Evolutionary conservation across 2,113 vertebrate species (phyloP).

Genomic region (Podarcis raffonei): DNA sequence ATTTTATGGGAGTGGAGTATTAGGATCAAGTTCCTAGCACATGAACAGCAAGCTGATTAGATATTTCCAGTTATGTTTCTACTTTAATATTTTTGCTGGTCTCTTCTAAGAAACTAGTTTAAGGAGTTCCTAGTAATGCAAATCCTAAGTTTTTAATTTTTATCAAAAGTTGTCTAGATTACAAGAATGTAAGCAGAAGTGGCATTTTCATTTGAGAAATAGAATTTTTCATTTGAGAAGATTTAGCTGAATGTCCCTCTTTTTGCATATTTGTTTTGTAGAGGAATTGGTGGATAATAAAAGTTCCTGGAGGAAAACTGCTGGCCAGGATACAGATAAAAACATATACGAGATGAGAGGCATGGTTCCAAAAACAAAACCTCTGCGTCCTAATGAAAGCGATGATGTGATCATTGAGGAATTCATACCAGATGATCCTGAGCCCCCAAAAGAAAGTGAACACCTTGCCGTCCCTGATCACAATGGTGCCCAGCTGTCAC

Average conservation of each 20-base stretch:
- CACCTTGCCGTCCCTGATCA: not conserved
- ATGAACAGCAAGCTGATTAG: not conserved
- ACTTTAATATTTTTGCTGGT: not conserved
- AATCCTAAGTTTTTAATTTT: not conserved
- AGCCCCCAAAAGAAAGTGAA: not conserved
- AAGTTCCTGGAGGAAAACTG: slow-evolving; percentile 17
- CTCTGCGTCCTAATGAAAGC: not conserved
- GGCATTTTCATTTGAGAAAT: too few relatives aligned
- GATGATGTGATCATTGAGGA: slow-evolving; percentile 1
- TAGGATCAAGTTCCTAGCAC: not conserved
- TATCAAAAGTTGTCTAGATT: not conserved
- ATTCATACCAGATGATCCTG: slow-evolving; percentile 17
- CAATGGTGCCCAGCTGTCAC: not conserved
- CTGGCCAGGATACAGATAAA: not conserved
- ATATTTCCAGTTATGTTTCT: not conserved
- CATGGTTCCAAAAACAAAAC: not conserved
- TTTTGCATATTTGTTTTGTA: slow-evolving; percentile 14
- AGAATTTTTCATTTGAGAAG: not conserved
- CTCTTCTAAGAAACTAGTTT: not conserved
- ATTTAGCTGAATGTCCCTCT: not conserved
- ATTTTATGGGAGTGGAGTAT: not conserved
- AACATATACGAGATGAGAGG: not conserved
- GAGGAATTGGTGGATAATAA: slow-evolving; percentile 28
- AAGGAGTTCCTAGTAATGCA: not conserved
- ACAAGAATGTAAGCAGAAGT: not conserved